These are phyloP conservation scores for Xestia xanthographa DNA, from an alignment of 2,888 invertebrate genomes.

Conservation along the genomic window DNA sequence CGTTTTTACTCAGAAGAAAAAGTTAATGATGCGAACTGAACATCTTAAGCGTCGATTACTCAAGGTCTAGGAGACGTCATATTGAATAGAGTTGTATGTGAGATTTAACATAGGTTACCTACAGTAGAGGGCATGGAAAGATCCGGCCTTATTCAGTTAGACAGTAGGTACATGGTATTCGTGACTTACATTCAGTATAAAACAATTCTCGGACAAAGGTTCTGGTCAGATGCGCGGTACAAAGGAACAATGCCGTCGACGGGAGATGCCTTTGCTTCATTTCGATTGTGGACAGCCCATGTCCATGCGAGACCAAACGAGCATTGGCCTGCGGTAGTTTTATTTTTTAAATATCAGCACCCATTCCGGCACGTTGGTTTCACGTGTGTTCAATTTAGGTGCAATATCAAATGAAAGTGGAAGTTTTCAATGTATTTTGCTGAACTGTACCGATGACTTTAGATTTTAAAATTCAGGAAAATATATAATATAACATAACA, in stretches of 20 bases:
- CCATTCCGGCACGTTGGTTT: conserved; percentile 39
- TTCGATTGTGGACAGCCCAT: conserved; percentile 84
- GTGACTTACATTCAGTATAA: conserved; percentile 90
- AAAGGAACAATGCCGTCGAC: conserved; percentile 87
- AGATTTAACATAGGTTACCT: conserved; percentile 74
- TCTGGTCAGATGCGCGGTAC: conserved; percentile 86
- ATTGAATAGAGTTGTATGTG: conserved; percentile 83
- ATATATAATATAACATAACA: no score
- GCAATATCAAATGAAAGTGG: conserved; percentile 12
- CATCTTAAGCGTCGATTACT: conserved; percentile 31
- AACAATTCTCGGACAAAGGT: conserved; percentile 90
- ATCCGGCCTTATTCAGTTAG: conserved; percentile 86
- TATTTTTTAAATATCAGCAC: conserved; percentile 46
- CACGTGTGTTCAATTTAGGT: conserved; percentile 16
- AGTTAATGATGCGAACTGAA: not conserved
- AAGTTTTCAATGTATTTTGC: not conserved
- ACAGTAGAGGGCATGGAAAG: conserved; percentile 77
- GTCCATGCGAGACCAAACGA: conserved; percentile 60
- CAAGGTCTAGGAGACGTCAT: conserved; percentile 34
- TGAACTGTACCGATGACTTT: not conserved
- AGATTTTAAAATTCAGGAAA: not conserved
- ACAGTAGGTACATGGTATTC: conserved; percentile 88
- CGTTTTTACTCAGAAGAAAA: conserved; percentile 6
- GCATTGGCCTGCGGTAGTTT: conserved; percentile 49
- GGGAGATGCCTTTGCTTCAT: conserved; percentile 87